Conservation (phyloP, 1,140 invertebrate species). For the Pristionchus pacificus region DNA sequence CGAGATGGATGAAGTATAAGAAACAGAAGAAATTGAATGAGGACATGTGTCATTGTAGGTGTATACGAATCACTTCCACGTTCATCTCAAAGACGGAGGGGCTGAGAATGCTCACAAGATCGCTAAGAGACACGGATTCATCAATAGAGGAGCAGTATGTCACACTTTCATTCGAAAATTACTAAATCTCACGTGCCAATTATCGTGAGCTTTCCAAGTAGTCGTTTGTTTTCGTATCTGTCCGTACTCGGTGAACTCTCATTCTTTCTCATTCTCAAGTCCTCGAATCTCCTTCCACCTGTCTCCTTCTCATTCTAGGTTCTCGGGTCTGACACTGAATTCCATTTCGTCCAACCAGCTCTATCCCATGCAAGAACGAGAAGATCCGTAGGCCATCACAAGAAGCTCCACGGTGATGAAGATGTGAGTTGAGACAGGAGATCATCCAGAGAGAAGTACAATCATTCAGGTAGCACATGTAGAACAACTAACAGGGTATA, state of each 20-base stretch:
- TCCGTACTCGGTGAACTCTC: not conserved
- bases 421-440: conserved; percentile 38
- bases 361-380: conserved; percentile 54
- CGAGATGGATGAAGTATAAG: no score
- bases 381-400: conserved; percentile 53
- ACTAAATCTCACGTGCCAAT: no score
- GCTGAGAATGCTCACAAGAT: conserved; percentile 51
- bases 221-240: not conserved
- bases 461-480: conserved; percentile 47
- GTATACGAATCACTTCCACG: conserved; percentile 57
- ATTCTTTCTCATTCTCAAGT: not conserved
- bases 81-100: conserved; percentile 48
- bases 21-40: no score
- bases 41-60: no score
- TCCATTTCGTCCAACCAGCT: conserved; percentile 55
- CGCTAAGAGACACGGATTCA: conserved; percentile 55
- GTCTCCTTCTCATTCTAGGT: conserved; percentile 42
- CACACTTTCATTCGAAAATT: no score
- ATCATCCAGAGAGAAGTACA: not conserved
- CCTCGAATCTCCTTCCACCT: no score
- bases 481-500: conserved; percentile 55
- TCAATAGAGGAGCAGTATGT: conserved; percentile 55
- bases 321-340: conserved; percentile 54
- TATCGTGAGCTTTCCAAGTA: no score
- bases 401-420: conserved; percentile 48